Percentiles rank a stretch among this genome's conserved stretches.
These are phyloP conservation scores for Propsilocerus akamusi DNA, from an alignment of 1,140 invertebrate species.

Conservation along the genomic window DNA sequence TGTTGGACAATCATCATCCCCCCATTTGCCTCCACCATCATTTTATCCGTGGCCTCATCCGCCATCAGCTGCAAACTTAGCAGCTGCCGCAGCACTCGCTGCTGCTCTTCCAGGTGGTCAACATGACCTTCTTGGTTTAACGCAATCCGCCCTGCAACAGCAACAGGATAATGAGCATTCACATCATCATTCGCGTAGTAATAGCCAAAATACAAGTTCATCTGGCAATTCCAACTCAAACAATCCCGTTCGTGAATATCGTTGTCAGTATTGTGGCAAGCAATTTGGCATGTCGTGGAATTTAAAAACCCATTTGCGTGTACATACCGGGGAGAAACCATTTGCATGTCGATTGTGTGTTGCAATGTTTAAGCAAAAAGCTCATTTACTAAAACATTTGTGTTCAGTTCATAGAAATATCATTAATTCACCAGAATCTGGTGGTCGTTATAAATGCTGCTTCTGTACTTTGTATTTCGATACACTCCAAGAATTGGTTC, in stretches of 20 bases:
- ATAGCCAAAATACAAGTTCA: conserved; percentile 23
- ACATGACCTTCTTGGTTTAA: background rate
- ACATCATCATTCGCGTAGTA: conserved; percentile 15
- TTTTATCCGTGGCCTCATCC: conserved; percentile 18
- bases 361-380: conserved; percentile 79
- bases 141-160: conserved; percentile 8
- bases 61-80: conserved; percentile 4
- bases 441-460: conserved; percentile 61
- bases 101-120: conserved; percentile 8
- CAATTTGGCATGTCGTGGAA: conserved; percentile 83
- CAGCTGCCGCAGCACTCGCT: conserved; percentile 15
- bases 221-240: conserved; percentile 29
- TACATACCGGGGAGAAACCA: conserved; percentile 69
- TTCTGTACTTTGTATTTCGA: conserved; percentile 70
- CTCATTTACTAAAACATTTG: conserved; percentile 64
- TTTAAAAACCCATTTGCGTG: conserved; percentile 64
- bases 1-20: conserved; percentile 10
- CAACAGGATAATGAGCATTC: conserved; percentile 6
- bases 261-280: conserved; percentile 72
- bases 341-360: conserved; percentile 71
- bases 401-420: conserved; percentile 72
- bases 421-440: conserved; percentile 50
- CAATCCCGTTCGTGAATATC: conserved; percentile 54
- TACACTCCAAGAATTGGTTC: conserved; percentile 60
- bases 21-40: conserved; percentile 15